These are phyloP conservation scores for Bolinopsis microptera DNA, from an alignment of 37 sponge, comb jelly and placozoan species.

Conservation along the genomic window DNA sequence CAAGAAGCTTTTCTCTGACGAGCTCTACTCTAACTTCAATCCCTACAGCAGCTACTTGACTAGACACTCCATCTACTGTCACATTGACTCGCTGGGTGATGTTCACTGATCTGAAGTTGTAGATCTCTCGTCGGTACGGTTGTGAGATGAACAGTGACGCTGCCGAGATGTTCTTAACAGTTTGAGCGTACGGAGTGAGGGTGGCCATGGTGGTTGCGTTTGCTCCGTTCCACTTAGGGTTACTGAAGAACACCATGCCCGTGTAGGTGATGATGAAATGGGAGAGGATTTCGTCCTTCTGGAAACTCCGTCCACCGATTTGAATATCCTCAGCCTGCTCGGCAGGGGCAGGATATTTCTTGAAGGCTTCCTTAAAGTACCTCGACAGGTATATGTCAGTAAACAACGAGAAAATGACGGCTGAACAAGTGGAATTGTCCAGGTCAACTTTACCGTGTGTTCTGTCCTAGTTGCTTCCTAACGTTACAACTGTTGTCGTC, in stretches of 20 bases:
- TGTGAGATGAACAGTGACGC: slow-evolving; percentile 27
- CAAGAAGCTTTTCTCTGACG: neutral
- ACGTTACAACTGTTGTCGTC: slow-evolving; percentile 23
- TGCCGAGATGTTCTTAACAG: slow-evolving; percentile 17
- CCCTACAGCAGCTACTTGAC: slow-evolving; percentile 27
- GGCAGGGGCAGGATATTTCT: neutral
- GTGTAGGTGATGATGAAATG: slow-evolving; percentile 57
- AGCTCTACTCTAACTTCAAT: slow-evolving; percentile 21
- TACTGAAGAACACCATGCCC: slow-evolving; percentile 17
- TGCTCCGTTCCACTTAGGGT: neutral
- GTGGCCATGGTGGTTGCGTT: neutral
- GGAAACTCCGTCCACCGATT: neutral
- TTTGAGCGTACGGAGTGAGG: slow-evolving; percentile 28
- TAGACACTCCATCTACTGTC: neutral
- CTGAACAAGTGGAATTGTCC: neutral
- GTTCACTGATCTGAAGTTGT: slow-evolving; percentile 42
- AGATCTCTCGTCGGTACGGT: neutral
- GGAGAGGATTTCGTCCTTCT: neutral
- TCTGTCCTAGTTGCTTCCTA: neutral
- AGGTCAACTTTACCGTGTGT: neutral
- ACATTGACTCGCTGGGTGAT: slow-evolving; percentile 15
- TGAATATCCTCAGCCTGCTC: neutral
- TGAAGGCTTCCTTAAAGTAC: neutral
- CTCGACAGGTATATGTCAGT: slow-evolving; percentile 20
- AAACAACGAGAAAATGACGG: neutral